phyloP scores from a whole-genome alignment of 2,888 invertebrate genomes.

The Melitaea athalia region DNA sequence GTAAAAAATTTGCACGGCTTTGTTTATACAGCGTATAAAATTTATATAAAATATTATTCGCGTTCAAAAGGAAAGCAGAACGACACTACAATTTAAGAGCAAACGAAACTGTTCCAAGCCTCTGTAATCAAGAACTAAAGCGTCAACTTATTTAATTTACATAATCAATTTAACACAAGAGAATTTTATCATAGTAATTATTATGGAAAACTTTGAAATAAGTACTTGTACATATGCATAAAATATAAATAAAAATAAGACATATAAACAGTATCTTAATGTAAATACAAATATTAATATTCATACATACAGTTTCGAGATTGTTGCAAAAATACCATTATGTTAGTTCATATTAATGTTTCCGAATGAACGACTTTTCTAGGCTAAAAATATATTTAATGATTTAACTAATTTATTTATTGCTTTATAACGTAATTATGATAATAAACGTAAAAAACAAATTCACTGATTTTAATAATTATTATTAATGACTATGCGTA shows the following conservation, averaged over 20 bases:
- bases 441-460: no score
- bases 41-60: constrained; percentile 12
- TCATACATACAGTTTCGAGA: no score
- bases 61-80: constrained; percentile 52
- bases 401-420: no score
- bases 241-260: not conserved
- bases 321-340: no score
- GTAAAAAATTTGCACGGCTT: not conserved
- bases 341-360: no score
- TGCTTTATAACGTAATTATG: no score
- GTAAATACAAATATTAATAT: no score
- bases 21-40: constrained; percentile 5
- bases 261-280: no score
- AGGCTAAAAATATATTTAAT: no score
- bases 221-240: constrained; percentile 1
- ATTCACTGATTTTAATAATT: not conserved
- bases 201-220: constrained; percentile 20
- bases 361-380: no score
- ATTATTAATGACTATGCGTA: not conserved
- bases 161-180: constrained; percentile 29
- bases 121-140: constrained; percentile 72
- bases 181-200: constrained; percentile 7
- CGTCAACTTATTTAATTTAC: constrained; percentile 24
- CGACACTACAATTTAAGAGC: constrained; percentile 70
- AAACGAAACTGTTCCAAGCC: constrained; percentile 69